Base-by-base conservation (phyloP, 2,113 vertebrate species). In the Periophthalmodon schlosseri region DNA sequence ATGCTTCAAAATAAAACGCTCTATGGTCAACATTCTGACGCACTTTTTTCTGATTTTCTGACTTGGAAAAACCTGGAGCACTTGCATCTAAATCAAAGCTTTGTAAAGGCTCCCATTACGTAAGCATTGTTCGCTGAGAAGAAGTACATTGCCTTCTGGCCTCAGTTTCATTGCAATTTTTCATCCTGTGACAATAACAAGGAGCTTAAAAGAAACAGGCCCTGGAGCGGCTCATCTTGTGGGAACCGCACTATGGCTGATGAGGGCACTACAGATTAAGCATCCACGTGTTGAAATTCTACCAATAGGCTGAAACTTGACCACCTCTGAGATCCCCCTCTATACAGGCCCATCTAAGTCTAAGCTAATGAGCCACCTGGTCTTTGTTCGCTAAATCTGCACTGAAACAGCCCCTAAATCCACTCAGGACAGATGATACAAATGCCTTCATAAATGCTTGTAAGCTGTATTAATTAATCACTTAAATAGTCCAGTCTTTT, bases 301-400 rank as follows among this genome's bases (percentile, higher is more conserved):
- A 94, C 84, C 80, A 54, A 87, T 81, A 89, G 86, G 87, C 80
- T 90, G 93, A 92, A 94, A 94, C 90, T 76, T 84, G 87, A 91
- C 86, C 90, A 85, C 84, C 84, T 74, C 73, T 52, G 24, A 81
- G 85, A 71, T 81, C 82, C 80, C 70, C 68, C 20, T 47, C 71
- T 66, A 85, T 86, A 88, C 70, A 90, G 83, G 75, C 73, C 7
- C 58, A 70, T 50, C 73, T 81, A 87, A 89, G 79, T 78, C 88
- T 77, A 85, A 79, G 63, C 79, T 88, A 91, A 92, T 92, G 83
- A 93, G 82, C 83, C 86, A 84, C 86, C 88, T 88, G 79, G 73
- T 89, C 84, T 92, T 93, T 93, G 91, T 92, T 83, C 81, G 69
- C 76, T 90, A 90, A 92, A 88, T 89, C 92, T 89, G 79, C 86